Percentiles rank a stretch among this genome's conserved stretches.
phyloP scores from a whole-genome alignment of 2,113 vertebrate species.

The Anhinga anhinga region DNA sequence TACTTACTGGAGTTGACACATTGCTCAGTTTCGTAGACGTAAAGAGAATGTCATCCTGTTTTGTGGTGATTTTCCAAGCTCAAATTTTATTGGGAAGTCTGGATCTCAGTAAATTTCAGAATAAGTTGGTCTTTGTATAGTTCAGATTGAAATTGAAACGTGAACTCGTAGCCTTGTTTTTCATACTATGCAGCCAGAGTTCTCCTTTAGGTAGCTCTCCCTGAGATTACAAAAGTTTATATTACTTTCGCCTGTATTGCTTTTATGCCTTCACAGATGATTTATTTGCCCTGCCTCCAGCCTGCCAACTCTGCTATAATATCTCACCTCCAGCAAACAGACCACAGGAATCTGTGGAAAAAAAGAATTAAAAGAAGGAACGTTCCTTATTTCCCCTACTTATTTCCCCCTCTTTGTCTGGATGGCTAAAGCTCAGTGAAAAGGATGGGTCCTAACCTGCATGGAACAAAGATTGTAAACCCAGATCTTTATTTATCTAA shows the following conservation, averaged over 20 bases:
- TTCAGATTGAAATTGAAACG: background rate
- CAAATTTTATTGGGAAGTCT: background rate
- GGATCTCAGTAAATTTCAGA: background rate
- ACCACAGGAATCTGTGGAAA: background rate
- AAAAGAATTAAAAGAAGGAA: background rate
- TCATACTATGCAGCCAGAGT: background rate
- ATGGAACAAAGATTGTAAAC: background rate
- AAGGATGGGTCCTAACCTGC: background rate
- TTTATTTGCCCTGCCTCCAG: background rate
- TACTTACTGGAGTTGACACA: background rate
- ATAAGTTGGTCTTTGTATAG: background rate
- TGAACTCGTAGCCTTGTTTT: background rate
- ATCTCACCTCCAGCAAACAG: background rate
- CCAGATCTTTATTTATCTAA: background rate
- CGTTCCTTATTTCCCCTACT: background rate
- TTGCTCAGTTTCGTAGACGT: background rate
- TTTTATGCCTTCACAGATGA: background rate
- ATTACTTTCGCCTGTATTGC: background rate
- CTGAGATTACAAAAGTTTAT: background rate
- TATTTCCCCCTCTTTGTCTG: background rate
- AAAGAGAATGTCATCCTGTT: background rate
- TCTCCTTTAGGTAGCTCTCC: background rate
- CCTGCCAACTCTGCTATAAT: background rate
- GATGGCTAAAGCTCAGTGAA: background rate
- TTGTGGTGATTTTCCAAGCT: background rate